Conservation (phyloP, 2,797 vertebrate species). For the Macropus fuliginosus region DNA sequence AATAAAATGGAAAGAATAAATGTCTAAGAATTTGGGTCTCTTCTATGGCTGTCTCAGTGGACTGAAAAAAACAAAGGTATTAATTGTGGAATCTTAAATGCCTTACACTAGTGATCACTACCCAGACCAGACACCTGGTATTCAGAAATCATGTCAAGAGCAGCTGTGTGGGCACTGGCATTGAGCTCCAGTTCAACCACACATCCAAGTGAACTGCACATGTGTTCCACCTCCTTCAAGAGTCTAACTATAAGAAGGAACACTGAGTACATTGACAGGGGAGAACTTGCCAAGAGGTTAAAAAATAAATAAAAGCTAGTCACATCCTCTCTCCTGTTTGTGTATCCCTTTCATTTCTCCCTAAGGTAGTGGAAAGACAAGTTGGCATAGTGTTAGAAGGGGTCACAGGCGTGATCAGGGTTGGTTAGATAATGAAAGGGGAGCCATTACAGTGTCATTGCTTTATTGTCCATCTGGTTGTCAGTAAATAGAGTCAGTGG, state of each 20-base stretch:
- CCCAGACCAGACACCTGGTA: background rate
- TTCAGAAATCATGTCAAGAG: background rate
- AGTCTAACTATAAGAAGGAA: background rate
- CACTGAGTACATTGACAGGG: background rate
- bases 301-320: background rate
- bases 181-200: background rate
- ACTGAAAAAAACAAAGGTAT: background rate
- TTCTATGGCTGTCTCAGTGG: background rate
- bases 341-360: background rate
- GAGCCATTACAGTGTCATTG: background rate
- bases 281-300: background rate
- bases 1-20: background rate
- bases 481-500: background rate
- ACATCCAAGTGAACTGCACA: background rate
- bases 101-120: accelerated
- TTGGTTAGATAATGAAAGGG: accelerated
- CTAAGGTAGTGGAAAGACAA: background rate
- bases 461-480: background rate
- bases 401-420: accelerated
- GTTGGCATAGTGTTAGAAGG: background rate
- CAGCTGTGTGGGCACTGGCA: background rate
- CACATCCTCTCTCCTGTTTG: background rate
- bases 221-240: background rate
- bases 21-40: background rate
- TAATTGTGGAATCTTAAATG: background rate